A percentile compares a stretch with the other conserved stretches of the same genome.
Evolutionary conservation across 2,797 vertebrate genomes (phyloP).

Genomic region (Takifugu rubripes): DNA sequence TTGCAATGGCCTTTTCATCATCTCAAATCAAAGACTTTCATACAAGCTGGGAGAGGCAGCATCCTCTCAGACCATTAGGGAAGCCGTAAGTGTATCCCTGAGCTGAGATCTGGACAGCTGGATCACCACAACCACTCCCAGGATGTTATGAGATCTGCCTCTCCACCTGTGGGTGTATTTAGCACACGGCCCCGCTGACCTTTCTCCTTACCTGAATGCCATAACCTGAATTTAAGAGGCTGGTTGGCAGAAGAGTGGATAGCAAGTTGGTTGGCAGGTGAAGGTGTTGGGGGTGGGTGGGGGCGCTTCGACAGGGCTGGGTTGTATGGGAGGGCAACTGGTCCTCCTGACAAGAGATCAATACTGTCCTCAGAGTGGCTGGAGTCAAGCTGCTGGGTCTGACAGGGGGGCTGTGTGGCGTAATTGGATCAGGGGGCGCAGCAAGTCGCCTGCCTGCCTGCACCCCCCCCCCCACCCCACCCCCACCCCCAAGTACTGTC

Average conservation of each 20-base stretch:
- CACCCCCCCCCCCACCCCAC: constrained; percentile 73
- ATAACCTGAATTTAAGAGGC: constrained; percentile 81
- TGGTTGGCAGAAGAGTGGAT: constrained; percentile 62
- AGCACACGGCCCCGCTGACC: constrained; percentile 77
- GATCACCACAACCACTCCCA: constrained; percentile 37
- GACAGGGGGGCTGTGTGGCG: constrained; percentile 93
- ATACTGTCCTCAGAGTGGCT: constrained; percentile 93
- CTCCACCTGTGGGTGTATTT: constrained; percentile 75
- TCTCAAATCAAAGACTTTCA: constrained; percentile 84
- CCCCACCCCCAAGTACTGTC: constrained; percentile 90
- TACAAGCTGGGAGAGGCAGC: constrained; percentile 69
- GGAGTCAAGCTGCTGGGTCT: constrained; percentile 95
- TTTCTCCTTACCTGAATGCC: constrained; percentile 78
- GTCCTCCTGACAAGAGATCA: constrained; percentile 98
- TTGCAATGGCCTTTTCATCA: constrained; percentile 99
- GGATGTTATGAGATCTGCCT: constrained; percentile 61
- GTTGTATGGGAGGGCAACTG: constrained; percentile 86
- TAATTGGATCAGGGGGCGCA: constrained; percentile 99
- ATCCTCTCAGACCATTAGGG: constrained; percentile 80
- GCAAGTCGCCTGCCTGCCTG: constrained; percentile 84
- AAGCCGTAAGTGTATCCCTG: constrained; percentile 58
- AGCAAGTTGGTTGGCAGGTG: constrained; percentile 43
- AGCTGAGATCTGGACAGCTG: constrained; percentile 41
- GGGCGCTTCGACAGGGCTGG: constrained; percentile 77
- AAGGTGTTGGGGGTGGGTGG: constrained; percentile 52